These are phyloP conservation scores for Tupaia tana DNA, from an alignment of 2,113 vertebrate genomes.

Conservation along the genomic window DNA sequence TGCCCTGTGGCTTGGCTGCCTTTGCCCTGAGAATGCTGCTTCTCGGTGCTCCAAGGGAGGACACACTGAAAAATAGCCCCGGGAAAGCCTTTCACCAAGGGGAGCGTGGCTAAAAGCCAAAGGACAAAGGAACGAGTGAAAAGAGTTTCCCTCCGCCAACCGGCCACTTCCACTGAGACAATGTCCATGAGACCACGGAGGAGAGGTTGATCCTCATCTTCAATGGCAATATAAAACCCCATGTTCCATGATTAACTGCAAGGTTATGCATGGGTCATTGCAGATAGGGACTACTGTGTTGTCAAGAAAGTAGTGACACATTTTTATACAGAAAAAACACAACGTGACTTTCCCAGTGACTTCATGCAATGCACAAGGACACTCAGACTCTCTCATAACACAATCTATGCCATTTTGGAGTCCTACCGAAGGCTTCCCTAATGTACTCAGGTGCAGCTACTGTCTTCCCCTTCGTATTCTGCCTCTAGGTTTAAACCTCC, in stretches of 20 bases:
- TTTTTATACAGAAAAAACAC: no score
- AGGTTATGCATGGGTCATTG: neutral
- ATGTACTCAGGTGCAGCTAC: neutral
- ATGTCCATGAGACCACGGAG: neutral
- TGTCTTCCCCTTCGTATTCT: neutral
- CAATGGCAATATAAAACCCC: neutral
- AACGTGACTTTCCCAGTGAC: no score
- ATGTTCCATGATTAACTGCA: neutral
- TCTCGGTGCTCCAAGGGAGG: neutral
- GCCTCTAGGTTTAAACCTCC: neutral
- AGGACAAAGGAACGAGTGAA: neutral
- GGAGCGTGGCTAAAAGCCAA: slow-evolving; percentile 60
- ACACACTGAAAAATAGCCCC: slow-evolving; percentile 19
- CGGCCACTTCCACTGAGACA: neutral
- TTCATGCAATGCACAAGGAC: no score
- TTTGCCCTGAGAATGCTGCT: neutral
- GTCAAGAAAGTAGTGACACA: no score
- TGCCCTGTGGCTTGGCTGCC: slow-evolving; percentile 3
- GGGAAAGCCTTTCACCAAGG: slow-evolving; percentile 22
- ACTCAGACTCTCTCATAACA: neutral
- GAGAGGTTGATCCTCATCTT: neutral
- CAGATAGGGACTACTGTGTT: neutral
- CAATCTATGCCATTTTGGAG: neutral
- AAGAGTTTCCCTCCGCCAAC: neutral
- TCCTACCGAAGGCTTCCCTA: neutral